Conservation (phyloP, 2,888 invertebrate genomes). For the Eupithecia dodoneata region DNA sequence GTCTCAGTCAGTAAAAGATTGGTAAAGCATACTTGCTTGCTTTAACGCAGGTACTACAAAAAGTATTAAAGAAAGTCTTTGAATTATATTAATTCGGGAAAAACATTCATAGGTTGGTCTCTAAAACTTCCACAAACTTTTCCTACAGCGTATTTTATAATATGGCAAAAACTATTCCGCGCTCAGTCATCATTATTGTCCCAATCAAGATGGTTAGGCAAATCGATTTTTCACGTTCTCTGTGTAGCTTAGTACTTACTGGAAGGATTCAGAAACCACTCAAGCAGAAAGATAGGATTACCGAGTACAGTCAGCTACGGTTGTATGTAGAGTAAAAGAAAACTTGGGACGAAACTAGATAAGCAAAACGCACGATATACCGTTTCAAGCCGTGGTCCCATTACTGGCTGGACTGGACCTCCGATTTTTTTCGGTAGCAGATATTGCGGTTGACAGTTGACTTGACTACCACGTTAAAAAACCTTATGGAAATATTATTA, state of each 20-base stretch:
- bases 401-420: neutral
- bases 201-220: conserved; percentile 26
- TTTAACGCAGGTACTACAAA: too few species aligned
- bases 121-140: neutral
- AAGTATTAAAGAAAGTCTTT: too few species aligned
- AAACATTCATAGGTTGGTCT: neutral
- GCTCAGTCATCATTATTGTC: conserved; percentile 22
- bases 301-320: conserved; percentile 4
- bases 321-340: neutral
- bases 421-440: neutral
- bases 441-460: neutral
- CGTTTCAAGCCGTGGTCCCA: neutral
- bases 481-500: too few species aligned
- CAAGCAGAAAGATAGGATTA: conserved; percentile 18
- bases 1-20: too few species aligned
- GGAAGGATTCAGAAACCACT: conserved; percentile 9
- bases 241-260: conserved; percentile 6
- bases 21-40: too few species aligned
- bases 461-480: neutral
- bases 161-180: neutral
- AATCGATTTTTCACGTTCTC: conserved; percentile 23
- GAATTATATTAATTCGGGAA: neutral
- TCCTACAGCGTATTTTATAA: neutral
- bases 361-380: too few species aligned
- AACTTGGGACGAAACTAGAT: neutral